Evolutionary conservation across 2,113 vertebrate species (phyloP).

Genomic region (Nothobranchius kuhntae): DNA sequence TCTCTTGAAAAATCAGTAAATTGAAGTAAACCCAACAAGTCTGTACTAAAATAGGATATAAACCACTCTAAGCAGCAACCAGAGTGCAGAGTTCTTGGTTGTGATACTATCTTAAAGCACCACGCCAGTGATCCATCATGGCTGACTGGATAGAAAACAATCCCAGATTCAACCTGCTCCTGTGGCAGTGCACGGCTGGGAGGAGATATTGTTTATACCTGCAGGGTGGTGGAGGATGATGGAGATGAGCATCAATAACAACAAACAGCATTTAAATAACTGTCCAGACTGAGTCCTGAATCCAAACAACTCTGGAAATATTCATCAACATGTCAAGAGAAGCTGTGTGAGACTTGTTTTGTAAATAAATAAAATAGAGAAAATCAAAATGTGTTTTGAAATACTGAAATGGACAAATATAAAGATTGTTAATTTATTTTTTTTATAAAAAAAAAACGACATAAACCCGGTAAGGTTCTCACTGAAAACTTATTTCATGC

Average conservation of each 20-base stretch:
- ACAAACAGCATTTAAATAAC: constrained; percentile 38
- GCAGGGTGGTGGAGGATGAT: constrained; percentile 54
- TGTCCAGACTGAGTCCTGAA: constrained; percentile 35
- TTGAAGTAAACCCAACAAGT: constrained; percentile 17
- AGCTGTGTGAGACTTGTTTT: no score
- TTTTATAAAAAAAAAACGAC: no score
- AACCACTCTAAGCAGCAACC: no score
- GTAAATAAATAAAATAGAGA: no score
- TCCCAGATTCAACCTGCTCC: constrained; percentile 59
- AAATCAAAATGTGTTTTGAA: no score
- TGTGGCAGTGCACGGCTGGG: constrained; percentile 43
- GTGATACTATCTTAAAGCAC: constrained; percentile 52
- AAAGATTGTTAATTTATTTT: no score
- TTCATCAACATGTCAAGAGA: constrained; percentile 20
- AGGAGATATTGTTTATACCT: constrained; percentile 62
- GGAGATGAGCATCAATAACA: constrained; percentile 45
- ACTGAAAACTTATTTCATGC: no score
- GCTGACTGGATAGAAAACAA: constrained; percentile 62
- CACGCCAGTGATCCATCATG: constrained; percentile 65
- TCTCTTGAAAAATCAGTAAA: not conserved
- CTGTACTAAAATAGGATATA: constrained; percentile 31
- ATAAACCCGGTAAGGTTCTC: no score
- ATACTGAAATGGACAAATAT: no score
- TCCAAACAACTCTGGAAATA: constrained; percentile 40
- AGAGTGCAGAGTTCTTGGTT: no score